Evolutionary conservation across 2,113 vertebrate genomes (phyloP).

Genomic region (Oreochromis aureus): DNA sequence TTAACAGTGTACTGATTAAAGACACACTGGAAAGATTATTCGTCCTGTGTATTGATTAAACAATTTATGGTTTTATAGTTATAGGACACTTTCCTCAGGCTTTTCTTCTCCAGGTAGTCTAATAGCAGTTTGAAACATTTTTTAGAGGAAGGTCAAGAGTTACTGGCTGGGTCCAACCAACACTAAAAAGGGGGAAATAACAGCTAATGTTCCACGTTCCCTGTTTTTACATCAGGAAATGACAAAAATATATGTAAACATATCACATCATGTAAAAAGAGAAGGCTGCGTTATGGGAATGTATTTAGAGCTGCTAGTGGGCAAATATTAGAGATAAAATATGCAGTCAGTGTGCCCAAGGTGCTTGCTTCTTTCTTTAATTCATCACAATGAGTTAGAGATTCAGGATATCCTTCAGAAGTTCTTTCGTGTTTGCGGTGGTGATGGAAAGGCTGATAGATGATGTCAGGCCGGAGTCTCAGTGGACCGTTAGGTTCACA

Average conservation of each 20-base stretch:
- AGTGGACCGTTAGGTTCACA: not conserved
- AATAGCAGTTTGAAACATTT: not conserved
- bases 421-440: not conserved
- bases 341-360: not conserved
- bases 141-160: constrained; percentile 71
- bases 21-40: not conserved
- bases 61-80: not conserved
- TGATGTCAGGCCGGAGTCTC: rapidly evolving
- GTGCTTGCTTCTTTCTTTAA: not conserved
- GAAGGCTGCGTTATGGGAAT: not conserved
- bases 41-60: not conserved
- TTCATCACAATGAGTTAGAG: not conserved
- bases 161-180: constrained; percentile 86
- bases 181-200: constrained; percentile 84
- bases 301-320: not conserved
- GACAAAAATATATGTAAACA: constrained; percentile 4
- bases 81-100: not conserved
- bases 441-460: not conserved
- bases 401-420: not conserved
- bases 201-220: constrained; percentile 79
- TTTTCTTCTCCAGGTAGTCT: not conserved
- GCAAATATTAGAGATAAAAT: constrained; percentile 1
- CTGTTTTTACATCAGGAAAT: constrained; percentile 3
- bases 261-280: constrained; percentile 13
- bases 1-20: constrained; percentile 83